Percentiles rank a stretch among this genome's conserved stretches.
These are phyloP conservation scores for Poeciliopsis occidentalis DNA, from an alignment of 2,113 vertebrate genomes.

Conservation along the genomic window DNA sequence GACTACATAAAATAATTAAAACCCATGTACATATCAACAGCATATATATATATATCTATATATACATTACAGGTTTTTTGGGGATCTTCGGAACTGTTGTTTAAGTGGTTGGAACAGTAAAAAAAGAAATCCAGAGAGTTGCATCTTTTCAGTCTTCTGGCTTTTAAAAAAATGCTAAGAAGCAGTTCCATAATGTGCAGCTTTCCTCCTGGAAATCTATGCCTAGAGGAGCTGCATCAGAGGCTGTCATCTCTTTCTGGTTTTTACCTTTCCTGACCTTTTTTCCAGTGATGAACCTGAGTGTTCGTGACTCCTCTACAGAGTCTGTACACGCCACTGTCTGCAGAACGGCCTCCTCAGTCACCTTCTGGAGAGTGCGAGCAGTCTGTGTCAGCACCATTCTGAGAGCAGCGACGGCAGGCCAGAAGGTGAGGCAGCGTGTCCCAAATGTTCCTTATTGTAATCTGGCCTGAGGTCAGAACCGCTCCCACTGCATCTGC, in stretches of 20 bases:
- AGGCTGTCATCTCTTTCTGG: conserved; percentile 6
- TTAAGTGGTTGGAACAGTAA: conserved; percentile 44
- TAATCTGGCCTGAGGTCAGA: conserved; percentile 48
- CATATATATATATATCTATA: conserved; percentile 17
- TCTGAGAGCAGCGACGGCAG: conserved; percentile 29
- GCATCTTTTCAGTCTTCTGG: conserved; percentile 59
- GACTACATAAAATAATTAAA: no score
- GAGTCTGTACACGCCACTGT: conserved; percentile 38
- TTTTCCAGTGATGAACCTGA: conserved; percentile 47
- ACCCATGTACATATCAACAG: conserved; percentile 77
- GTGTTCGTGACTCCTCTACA: conserved; percentile 33
- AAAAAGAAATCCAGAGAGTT: conserved; percentile 58
- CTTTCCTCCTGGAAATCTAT: conserved; percentile 30
- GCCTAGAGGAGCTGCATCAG: conserved; percentile 18
- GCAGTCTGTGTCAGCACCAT: conserved; percentile 56
- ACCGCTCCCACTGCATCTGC: conserved; percentile 38
- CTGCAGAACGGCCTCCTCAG: conserved; percentile 26
- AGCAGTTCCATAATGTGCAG: conserved; percentile 44
- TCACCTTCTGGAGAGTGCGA: conserved; percentile 37
- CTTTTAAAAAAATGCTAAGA: conserved; percentile 48
- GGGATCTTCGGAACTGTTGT: conserved; percentile 50
- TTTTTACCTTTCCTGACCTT: conserved; percentile 15
- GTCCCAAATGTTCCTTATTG: conserved; percentile 22
- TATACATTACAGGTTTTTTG: conserved; percentile 57
- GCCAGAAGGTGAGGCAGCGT: conserved; percentile 17